These are phyloP conservation scores for Empis livida DNA, from an alignment of 2,888 invertebrate species.

Conservation along the genomic window DNA sequence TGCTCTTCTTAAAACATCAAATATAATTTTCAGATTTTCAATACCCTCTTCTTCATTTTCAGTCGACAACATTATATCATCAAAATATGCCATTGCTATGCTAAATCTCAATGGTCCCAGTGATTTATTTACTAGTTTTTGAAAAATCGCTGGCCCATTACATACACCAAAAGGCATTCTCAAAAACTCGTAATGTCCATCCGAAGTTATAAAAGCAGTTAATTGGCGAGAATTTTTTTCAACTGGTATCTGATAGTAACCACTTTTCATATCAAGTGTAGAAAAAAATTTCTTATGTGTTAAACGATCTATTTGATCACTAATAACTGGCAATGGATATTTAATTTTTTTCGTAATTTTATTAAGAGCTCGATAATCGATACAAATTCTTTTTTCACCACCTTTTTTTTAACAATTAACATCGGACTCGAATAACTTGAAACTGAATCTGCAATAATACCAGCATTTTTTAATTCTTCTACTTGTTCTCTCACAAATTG, in stretches of 20 bases:
- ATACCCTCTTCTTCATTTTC: not conserved
- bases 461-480: conserved; percentile 8
- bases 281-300: conserved; percentile 11
- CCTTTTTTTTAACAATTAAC: conserved; percentile 18
- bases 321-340: conserved; percentile 7
- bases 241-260: conserved; percentile 17
- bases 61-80: conserved; percentile 17
- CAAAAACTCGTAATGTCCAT: conserved; percentile 14
- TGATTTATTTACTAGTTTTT: conserved; percentile 14
- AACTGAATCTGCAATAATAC: conserved; percentile 11
- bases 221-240: conserved; percentile 12
- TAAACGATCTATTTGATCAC: conserved; percentile 15
- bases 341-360: conserved; percentile 10
- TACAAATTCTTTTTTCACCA: conserved; percentile 17
- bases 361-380: conserved; percentile 20
- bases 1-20: not conserved
- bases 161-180: conserved; percentile 23
- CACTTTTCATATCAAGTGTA: conserved; percentile 13
- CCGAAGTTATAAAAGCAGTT: conserved; percentile 17
- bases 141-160: conserved; percentile 20
- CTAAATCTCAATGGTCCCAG: conserved; percentile 3
- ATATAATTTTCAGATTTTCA: not conserved
- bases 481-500: conserved; percentile 8
- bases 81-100: conserved; percentile 14
- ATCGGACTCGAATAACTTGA: conserved; percentile 14